Evolutionary conservation across 2,113 vertebrate species (phyloP).

Genomic region (Puffinus mauretanicus): DNA sequence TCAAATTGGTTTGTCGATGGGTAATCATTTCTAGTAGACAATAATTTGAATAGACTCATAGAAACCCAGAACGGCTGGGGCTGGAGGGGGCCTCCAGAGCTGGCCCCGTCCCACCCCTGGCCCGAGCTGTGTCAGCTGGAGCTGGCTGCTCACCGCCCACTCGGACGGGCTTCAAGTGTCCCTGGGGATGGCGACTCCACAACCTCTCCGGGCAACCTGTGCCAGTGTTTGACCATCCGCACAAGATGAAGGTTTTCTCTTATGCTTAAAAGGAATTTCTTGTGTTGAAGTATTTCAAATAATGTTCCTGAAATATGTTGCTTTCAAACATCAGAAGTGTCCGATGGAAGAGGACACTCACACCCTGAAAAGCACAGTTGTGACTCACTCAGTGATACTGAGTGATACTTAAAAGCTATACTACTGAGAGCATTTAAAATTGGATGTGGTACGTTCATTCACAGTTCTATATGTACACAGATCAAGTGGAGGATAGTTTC

Average conservation of each 20-base stretch:
- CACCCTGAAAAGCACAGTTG: neutral
- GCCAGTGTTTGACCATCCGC: neutral
- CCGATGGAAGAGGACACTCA: neutral
- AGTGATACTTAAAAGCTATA: neutral
- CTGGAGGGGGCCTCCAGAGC: neutral
- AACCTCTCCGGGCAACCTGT: neutral
- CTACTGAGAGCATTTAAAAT: neutral
- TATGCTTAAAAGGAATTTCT: neutral
- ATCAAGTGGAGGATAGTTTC: neutral
- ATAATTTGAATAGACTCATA: neutral
- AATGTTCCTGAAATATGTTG: neutral
- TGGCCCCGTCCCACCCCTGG: neutral
- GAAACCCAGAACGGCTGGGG: neutral
- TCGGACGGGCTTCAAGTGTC: accelerated
- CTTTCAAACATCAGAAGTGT: neutral
- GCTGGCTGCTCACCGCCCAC: neutral
- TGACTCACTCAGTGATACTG: neutral
- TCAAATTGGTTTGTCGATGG: neutral
- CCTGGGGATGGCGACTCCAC: neutral
- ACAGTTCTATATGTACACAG: neutral
- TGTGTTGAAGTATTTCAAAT: neutral
- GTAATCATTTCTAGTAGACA: neutral
- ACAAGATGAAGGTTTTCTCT: neutral
- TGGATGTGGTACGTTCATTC: neutral
- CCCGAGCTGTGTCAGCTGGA: accelerated